Evolutionary conservation across 2,113 vertebrate genomes (phyloP).

Genomic region (Hippocampus comes): DNA sequence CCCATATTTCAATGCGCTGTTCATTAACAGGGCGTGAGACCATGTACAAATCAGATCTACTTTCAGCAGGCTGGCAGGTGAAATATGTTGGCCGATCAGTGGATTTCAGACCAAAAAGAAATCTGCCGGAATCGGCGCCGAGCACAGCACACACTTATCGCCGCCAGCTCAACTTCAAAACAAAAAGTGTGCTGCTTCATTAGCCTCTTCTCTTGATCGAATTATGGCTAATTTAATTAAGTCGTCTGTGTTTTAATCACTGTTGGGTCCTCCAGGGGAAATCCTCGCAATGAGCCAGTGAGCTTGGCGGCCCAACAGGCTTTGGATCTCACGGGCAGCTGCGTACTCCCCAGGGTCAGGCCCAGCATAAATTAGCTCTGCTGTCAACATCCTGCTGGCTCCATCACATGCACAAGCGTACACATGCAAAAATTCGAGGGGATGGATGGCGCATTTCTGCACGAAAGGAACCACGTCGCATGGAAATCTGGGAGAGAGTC

Average conservation of each 20-base stretch:
- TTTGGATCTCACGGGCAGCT: slow-evolving; percentile 67
- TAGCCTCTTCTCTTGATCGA: slow-evolving; percentile 60
- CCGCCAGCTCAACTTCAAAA: slow-evolving; percentile 55
- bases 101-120: slow-evolving; percentile 16
- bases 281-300: slow-evolving; percentile 58
- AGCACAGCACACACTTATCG: slow-evolving; percentile 22
- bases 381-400: slow-evolving; percentile 63
- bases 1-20: slow-evolving; percentile 57
- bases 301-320: slow-evolving; percentile 66
- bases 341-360: slow-evolving; percentile 67
- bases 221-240: slow-evolving; percentile 70
- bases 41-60: slow-evolving; percentile 57
- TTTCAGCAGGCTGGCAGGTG: slow-evolving; percentile 26
- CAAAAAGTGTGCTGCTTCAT: slow-evolving; percentile 51
- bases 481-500: slow-evolving; percentile 1
- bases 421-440: slow-evolving; percentile 25
- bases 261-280: slow-evolving; percentile 54
- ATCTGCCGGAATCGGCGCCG: slow-evolving; percentile 30
- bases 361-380: slow-evolving; percentile 64
- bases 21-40: slow-evolving; percentile 54
- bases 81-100: slow-evolving; percentile 40
- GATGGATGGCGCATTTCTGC: slow-evolving; percentile 28
- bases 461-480: slow-evolving; percentile 40
- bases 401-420: slow-evolving; percentile 30
- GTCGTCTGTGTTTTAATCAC: slow-evolving; percentile 67